phyloP scores from a whole-genome alignment of 2,113 vertebrate genomes.

The Rhizomys pruinosus region DNA sequence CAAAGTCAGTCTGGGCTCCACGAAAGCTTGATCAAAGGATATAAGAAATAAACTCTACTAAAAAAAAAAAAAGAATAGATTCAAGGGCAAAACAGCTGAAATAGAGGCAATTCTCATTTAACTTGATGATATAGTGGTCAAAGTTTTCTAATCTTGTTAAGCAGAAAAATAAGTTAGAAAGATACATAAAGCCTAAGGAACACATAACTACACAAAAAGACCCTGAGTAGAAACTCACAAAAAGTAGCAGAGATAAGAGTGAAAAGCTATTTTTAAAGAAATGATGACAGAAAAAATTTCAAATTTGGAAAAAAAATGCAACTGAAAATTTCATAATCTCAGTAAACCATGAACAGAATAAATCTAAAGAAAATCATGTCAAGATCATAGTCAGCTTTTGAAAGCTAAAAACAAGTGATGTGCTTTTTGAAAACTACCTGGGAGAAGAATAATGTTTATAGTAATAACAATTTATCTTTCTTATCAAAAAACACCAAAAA shows the following conservation, averaged over 20 bases:
- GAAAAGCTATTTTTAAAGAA: not conserved
- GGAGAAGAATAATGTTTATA: not conserved
- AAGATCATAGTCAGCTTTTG: not conserved
- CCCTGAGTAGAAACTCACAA: not conserved
- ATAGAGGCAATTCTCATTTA: not conserved
- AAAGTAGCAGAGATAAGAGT: not conserved
- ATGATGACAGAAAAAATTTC: not conserved
- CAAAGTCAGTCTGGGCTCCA: not conserved
- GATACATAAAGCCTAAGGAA: not conserved
- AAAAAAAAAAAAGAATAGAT: not conserved
- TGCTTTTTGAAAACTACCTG: not conserved
- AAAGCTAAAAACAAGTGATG: not conserved
- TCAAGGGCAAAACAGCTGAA: not conserved
- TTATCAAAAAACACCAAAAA: not conserved
- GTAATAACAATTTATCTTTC: not conserved
- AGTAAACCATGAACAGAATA: not conserved
- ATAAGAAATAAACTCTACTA: not conserved
- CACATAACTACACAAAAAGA: not conserved
- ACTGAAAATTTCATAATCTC: not conserved
- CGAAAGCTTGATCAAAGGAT: not conserved
- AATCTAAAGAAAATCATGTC: not conserved
- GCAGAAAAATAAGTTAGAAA: not conserved
- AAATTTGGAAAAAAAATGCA: not conserved
- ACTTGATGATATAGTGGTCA: not conserved
- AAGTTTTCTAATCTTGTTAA: not conserved